phyloP scores from a whole-genome alignment of 2,888 invertebrate genomes.

The Villa cingulata region DNA sequence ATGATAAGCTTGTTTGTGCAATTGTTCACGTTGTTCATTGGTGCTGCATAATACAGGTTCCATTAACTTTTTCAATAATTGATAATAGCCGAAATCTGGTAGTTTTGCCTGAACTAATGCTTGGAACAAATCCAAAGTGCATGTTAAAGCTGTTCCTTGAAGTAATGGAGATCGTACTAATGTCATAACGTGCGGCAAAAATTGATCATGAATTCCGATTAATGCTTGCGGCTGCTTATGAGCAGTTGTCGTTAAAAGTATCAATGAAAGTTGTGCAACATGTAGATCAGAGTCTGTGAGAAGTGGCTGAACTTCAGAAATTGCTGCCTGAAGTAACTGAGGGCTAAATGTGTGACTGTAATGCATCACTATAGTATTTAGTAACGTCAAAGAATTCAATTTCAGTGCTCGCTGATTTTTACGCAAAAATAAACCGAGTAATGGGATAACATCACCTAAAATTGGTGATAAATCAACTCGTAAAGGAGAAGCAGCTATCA shows the following conservation, averaged over 20 bases:
- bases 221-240: conserved; percentile 64
- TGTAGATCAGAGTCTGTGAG: conserved; percentile 91
- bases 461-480: conserved; percentile 72
- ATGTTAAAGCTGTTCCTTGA: conserved; percentile 73
- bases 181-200: conserved; percentile 72
- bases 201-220: conserved; percentile 55
- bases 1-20: conserved; percentile 72
- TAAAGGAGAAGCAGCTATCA: conserved; percentile 82
- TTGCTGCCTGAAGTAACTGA: conserved; percentile 55
- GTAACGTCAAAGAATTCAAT: conserved; percentile 71
- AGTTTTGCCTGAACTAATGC: conserved; percentile 76
- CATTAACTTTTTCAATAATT: conserved; percentile 62
- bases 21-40: conserved; percentile 38
- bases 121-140: conserved; percentile 84
- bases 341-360: conserved; percentile 54
- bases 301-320: conserved; percentile 79
- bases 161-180: conserved; percentile 83
- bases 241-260: conserved; percentile 70
- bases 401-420: conserved; percentile 95
- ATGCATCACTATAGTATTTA: conserved; percentile 82
- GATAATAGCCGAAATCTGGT: conserved; percentile 66
- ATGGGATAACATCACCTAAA: conserved; percentile 76
- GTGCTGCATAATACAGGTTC: conserved; percentile 48
- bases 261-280: conserved; percentile 83
- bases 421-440: conserved; percentile 82